These are phyloP conservation scores for Andrena dorsata DNA, from an alignment of 2,888 invertebrate genomes.

Conservation along the genomic window DNA sequence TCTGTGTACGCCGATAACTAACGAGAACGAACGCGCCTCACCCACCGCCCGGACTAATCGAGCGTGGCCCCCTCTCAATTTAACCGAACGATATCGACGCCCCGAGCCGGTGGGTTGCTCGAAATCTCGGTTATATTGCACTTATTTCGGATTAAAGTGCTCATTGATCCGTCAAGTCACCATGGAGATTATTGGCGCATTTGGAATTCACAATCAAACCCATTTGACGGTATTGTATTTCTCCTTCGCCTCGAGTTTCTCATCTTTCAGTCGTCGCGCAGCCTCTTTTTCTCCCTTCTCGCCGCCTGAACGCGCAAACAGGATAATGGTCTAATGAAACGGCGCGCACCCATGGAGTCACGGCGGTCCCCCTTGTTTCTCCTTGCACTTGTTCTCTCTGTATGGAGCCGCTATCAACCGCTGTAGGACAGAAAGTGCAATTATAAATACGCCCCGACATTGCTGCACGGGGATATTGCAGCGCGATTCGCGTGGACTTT, in stretches of 20 bases:
- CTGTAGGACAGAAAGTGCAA: constrained; percentile 75
- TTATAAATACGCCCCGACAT: constrained; percentile 76
- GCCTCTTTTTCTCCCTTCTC: constrained; percentile 33
- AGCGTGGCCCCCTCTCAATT: constrained; percentile 72
- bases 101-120: constrained; percentile 16
- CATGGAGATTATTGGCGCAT: background rate
- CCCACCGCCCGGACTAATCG: constrained; percentile 70
- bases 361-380: constrained; percentile 47
- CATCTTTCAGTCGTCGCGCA: background rate
- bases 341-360: constrained; percentile 67
- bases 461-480: constrained; percentile 41
- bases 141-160: constrained; percentile 14
- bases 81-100: constrained; percentile 56
- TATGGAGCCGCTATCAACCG: constrained; percentile 78
- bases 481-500: constrained; percentile 42
- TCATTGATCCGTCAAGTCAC: constrained; percentile 10
- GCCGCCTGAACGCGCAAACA: constrained; percentile 33
- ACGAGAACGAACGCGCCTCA: constrained; percentile 74
- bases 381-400: constrained; percentile 73
- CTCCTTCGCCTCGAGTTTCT: background rate
- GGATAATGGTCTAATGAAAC: constrained; percentile 63
- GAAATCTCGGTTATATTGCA: constrained; percentile 48
- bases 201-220: constrained; percentile 11
- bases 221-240: constrained; percentile 6
- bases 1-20: constrained; percentile 73